Conservation (phyloP, 2,113 vertebrate species). For the Natator depressus region DNA sequence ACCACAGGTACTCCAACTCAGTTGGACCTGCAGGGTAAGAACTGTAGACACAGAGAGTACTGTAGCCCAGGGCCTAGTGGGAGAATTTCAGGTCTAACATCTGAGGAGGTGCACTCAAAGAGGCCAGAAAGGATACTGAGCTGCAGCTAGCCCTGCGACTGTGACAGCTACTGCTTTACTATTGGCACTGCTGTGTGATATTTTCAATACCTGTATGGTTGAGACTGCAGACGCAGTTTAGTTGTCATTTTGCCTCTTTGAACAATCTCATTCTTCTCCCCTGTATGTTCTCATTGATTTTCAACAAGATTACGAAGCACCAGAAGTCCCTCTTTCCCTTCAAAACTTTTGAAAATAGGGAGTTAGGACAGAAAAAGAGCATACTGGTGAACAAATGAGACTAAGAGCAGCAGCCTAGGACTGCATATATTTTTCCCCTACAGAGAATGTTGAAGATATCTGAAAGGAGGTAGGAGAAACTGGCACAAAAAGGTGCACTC, state of each 20-base stretch:
- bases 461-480: constrained; percentile 45
- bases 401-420: constrained; percentile 53
- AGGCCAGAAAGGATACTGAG: neutral
- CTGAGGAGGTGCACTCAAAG: neutral
- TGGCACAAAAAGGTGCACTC: neutral
- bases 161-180: neutral
- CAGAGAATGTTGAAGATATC: constrained; percentile 5
- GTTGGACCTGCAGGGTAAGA: too few relatives aligned
- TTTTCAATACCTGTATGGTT: neutral
- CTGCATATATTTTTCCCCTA: constrained; percentile 48
- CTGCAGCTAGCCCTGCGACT: neutral
- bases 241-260: neutral
- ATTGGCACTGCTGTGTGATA: neutral
- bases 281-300: accelerated
- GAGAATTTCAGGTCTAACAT: too few relatives aligned
- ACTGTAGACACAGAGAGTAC: too few relatives aligned
- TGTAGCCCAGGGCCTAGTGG: too few relatives aligned
- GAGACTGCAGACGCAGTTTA: accelerated
- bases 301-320: neutral
- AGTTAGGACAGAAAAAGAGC: neutral
- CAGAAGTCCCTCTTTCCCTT: neutral
- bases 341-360: neutral
- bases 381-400: neutral
- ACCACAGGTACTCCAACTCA: too few relatives aligned
- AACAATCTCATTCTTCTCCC: neutral